Evolutionary conservation across 2,888 invertebrate species (phyloP), one percentile per base, ranked within the genome.

Genomic region (Synanthedon vespiformis): DNA sequence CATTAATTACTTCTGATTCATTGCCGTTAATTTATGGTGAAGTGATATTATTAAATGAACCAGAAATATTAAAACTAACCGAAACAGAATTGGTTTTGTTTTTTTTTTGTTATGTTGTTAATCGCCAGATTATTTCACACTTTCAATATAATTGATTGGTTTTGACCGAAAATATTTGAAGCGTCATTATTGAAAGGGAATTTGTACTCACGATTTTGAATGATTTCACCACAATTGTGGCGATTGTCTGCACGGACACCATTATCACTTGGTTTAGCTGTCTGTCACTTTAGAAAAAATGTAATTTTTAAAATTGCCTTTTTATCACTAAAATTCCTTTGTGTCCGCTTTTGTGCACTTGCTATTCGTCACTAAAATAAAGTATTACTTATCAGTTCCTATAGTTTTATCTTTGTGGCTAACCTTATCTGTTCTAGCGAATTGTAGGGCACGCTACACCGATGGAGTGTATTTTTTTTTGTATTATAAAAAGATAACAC

Each of bases 161-260:
- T 53, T 54, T 53, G 44, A 51, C 50, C 51, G 5, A 51, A 51
- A 11, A 52, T 27, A 27, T 27, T 34, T 10, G 8, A 34, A 10
- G 34, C 10, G 34, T 34, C 34, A 34, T 34, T 34, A 34, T 34
- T 34, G 2, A 34, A 34, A 34, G 34, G 34, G 11, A 48, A 53
- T 48, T 55, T 47, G 48, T 72, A 89, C 92, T 92, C 88, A 95
- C 95, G 90, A 95, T 81, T 89, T 95, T 95, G 54, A 95, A 86
- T 55, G 92, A 83, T 89, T 95, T 95, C 68, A 95, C 90, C 76
- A 94, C 91, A 56, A 95, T 92, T 54, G 94, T 92, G 58, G 92
- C 95, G 63, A 95, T 92, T 49, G 93, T 94, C 75, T 93, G 92
- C 55, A 94, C 89, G 58, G 93, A 93, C 74, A 93, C 93, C 94